Percentiles rank a stretch among this genome's conserved stretches.
Evolutionary conservation across 2,797 vertebrate species (phyloP).

Genomic region (Triplophysa bombifrons): DNA sequence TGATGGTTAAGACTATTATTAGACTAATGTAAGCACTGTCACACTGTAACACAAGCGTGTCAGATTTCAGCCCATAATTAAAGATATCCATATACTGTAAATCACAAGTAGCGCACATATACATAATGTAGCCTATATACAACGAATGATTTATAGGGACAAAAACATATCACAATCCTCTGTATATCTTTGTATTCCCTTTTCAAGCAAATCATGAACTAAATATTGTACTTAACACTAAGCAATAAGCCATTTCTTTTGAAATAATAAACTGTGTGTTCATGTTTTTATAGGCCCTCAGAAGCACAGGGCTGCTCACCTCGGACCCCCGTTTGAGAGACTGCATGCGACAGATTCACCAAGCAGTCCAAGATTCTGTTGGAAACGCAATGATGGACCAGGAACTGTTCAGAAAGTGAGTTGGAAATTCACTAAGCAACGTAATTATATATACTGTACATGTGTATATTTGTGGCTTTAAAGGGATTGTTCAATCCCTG

Average conservation of each 20-base stretch:
- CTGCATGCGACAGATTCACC: constrained; percentile 81
- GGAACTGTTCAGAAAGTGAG: constrained; percentile 85
- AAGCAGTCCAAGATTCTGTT: constrained; percentile 72
- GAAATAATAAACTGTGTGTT: neutral
- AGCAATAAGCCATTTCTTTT: neutral
- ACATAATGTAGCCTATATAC: neutral
- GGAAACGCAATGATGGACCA: constrained; percentile 84
- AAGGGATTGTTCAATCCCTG: too few relatives aligned
- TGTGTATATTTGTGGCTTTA: neutral
- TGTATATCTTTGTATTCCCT: neutral
- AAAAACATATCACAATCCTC: neutral
- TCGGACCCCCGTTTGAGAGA: constrained; percentile 87
- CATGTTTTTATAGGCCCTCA: constrained; percentile 76
- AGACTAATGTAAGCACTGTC: neutral
- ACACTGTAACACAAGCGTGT: neutral
- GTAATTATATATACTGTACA: too few relatives aligned
- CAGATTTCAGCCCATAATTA: neutral
- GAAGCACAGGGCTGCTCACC: constrained; percentile 83
- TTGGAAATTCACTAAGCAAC: neutral
- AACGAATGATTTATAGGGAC: neutral
- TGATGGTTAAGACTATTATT: constrained; percentile 3
- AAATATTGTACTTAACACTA: neutral
- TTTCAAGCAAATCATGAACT: neutral
- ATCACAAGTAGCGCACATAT: neutral
- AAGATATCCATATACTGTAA: neutral